Percentiles rank a stretch among this genome's conserved stretches.
Evolutionary conservation across 2,797 vertebrate genomes (phyloP).

Genomic region (Hypotaenidia philippensis): DNA sequence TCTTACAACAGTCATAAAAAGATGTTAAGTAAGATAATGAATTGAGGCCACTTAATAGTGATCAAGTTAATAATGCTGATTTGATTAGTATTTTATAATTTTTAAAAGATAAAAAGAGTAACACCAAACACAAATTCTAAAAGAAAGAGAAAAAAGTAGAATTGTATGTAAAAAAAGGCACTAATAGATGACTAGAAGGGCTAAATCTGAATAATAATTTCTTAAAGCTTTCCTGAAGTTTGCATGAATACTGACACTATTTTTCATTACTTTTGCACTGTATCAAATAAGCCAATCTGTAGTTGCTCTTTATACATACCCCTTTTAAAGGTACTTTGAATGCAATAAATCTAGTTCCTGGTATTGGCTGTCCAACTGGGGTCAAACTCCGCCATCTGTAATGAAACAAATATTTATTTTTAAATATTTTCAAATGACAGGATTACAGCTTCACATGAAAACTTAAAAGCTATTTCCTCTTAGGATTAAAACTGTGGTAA

Average conservation of each 20-base stretch:
- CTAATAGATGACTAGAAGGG: neutral
- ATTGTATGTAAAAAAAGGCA: neutral
- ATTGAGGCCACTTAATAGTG: neutral
- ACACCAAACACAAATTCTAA: neutral
- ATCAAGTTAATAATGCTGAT: neutral
- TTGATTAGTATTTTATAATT: neutral
- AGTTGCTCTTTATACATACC: constrained; percentile 76
- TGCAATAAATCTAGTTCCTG: constrained; percentile 87
- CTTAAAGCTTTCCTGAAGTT: neutral
- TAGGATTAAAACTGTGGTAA: neutral
- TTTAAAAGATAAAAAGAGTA: neutral
- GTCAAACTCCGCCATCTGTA: constrained; percentile 76
- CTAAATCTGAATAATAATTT: neutral
- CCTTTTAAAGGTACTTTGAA: constrained; percentile 92
- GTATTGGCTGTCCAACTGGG: constrained; percentile 85
- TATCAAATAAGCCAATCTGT: neutral
- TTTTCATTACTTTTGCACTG: neutral
- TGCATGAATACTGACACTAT: neutral
- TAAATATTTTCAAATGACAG: neutral
- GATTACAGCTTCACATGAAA: neutral
- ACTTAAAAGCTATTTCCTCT: neutral
- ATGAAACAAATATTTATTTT: constrained; percentile 29
- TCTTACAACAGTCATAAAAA: neutral
- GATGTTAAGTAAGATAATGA: neutral
- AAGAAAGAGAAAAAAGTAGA: neutral